Base-by-base conservation (phyloP, 2,113 vertebrate genomes). In the Elgaria multicarinata region DNA sequence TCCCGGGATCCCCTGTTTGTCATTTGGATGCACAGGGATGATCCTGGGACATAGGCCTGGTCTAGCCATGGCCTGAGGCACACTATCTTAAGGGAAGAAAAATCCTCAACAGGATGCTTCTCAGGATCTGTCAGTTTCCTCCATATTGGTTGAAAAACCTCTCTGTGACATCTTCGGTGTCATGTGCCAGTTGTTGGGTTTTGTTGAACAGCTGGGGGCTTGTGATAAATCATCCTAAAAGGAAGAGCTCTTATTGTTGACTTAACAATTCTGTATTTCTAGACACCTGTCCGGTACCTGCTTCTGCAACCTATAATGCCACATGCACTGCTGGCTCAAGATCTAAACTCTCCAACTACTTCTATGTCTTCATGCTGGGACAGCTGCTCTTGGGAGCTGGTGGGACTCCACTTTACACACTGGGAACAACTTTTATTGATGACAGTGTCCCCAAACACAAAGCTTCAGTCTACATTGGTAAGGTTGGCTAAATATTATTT, bases 381-480 rank as follows among this genome's bases (percentile, higher is more conserved):
- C 97, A 98, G 64, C 86, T 98, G 36, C 88, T 98, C 26, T 91
- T 98, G 88, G 98, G 98, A 85, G 87, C 95, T 42, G 98, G 98
- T 94, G 97, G 97, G 80, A 98, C 97, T 75, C 97, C 98, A 0
- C 91, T 98, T 0, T 98, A 98, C 87, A 98, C 98, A 39, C 85
- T 98, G 86, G 98, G 98, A 7, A 98, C 97, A 77, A 94, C 97
- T 66, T 98, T 97, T 92, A 96, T 98, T 92, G 98, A 98, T 93
- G 97, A 98, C 3, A 97, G 97, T 86, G 97, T 98, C 10, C 95
- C 97, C 22, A 96, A 94, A 69, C 96, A 98, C 93, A 97, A 97
- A 75, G 96, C 97, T 90, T 98, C 98, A 12, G 93, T 98, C 7
- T 98, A 98, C 71, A 98, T 98, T 95, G 98, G 98, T 98, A 96